Evolutionary conservation across 2,888 invertebrate genomes (phyloP).

Genomic region (Globia sparganii): DNA sequence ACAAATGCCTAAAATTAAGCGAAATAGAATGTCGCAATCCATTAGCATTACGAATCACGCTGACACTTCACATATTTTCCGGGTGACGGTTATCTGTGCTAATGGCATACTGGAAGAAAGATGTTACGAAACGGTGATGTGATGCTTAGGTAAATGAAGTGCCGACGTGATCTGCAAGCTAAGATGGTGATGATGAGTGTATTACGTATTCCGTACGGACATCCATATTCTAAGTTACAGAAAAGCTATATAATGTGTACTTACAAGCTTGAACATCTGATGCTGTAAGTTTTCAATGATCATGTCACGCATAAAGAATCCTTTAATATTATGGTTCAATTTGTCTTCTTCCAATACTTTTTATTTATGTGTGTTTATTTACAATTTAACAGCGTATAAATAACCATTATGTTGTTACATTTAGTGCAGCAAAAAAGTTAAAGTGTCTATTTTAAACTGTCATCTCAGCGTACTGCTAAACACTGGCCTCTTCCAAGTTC

Average conservation of each 20-base stretch:
- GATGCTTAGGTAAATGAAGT: constrained; percentile 62
- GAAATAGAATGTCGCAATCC: constrained; percentile 36
- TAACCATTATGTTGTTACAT: neutral
- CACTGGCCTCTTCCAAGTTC: neutral
- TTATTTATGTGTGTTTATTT: neutral
- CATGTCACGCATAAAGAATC: neutral
- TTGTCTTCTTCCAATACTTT: neutral
- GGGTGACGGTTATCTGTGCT: constrained; percentile 53
- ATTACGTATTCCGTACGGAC: constrained; percentile 48
- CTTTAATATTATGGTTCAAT: neutral
- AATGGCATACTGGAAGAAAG: constrained; percentile 64
- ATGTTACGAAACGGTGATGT: constrained; percentile 63
- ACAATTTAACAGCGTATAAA: neutral
- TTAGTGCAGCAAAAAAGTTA: constrained; percentile 5
- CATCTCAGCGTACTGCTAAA: constrained; percentile 4
- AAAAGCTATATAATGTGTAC: constrained; percentile 10
- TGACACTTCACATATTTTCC: constrained; percentile 53
- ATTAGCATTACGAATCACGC: constrained; percentile 19
- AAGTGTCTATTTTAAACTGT: constrained; percentile 1
- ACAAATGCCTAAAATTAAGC: constrained; percentile 3
- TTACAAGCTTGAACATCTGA: constrained; percentile 7
- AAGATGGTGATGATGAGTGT: constrained; percentile 20
- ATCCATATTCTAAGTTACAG: constrained; percentile 33
- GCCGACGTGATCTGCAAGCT: constrained; percentile 39
- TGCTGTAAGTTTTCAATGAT: constrained; percentile 2